Base-by-base conservation (phyloP, 2,797 vertebrate species). In the Kryptopterus vitreolus region DNA sequence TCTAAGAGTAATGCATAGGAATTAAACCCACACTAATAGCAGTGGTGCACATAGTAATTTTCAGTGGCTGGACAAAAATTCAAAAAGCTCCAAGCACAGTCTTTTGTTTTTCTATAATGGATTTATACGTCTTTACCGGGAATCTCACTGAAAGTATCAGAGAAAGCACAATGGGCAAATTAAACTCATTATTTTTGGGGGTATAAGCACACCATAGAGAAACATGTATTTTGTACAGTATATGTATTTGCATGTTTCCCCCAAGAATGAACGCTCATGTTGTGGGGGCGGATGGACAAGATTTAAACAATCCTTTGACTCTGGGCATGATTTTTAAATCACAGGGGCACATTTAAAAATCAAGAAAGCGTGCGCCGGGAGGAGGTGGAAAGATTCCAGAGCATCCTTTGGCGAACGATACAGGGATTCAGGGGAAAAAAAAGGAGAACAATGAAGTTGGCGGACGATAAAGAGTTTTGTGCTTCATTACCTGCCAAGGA, bases 371-470 rank as follows among this genome's bases (percentile, higher is more conserved):
- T 50, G 9, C 6, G 26, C 18, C 31, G 48, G 68, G 9, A 52
- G 68, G 31, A 52, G 48, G 26, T 70, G 68, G 68, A 31, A 70
- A 22, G 48, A 12, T 70, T 52, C 24, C 68, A 70, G 48, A 33
- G 12, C 9, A 31, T 31, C 22, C 24, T 52, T 31, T 71, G 29
- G 48, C 10, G 0, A 33, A 71, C 1, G 18, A 71, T 29, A 50
- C 43, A 52, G 18, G 26, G 53, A 52, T 31, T 16, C 26, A 70
- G 46, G n/a, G n/a, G n/a, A n/a, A n/a, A n/a, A 29, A 70, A 52
- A 70, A 4, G 26, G 46, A 70, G 50, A 71, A 71, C 68, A 71
- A 22, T 71, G 68, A 18, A 48, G 68, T 18, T 71, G 18, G 52
- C 11, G 48, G 46, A 71, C 52, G 53, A 22, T 71, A 53, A 71